Conservation (phyloP, 2,888 invertebrate species). For the Neoascia interrupta region DNA sequence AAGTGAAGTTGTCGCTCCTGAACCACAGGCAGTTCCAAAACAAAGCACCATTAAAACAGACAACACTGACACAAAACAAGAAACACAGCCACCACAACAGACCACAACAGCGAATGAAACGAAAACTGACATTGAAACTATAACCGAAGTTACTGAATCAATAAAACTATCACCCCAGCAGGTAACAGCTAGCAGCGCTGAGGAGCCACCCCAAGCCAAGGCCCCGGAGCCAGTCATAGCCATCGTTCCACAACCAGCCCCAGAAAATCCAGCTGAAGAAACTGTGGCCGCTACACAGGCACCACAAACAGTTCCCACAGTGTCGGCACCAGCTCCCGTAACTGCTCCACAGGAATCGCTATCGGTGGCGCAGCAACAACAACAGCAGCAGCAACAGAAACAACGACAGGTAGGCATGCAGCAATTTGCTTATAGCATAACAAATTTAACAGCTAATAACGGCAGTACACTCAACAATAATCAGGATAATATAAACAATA, state of each 20-base stretch:
- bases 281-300: neutral
- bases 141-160: constrained; percentile 57
- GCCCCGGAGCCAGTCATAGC: neutral
- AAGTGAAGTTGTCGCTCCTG: constrained; percentile 2
- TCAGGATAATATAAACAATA: constrained; percentile 82
- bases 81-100: constrained; percentile 11
- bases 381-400: constrained; percentile 42
- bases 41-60: constrained; percentile 15
- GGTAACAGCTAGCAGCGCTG: constrained; percentile 12
- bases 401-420: constrained; percentile 53
- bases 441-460: constrained; percentile 64
- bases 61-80: constrained; percentile 47
- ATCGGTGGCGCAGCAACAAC: constrained; percentile 10
- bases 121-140: constrained; percentile 46
- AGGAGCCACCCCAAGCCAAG: neutral
- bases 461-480: constrained; percentile 72
- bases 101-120: constrained; percentile 36
- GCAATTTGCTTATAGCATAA: constrained; percentile 56
- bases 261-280: neutral
- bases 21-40: neutral
- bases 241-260: neutral
- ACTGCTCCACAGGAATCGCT: constrained; percentile 15
- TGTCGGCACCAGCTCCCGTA: constrained; percentile 1
- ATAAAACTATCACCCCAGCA: constrained; percentile 57
- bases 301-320: neutral